These are phyloP conservation scores for Eremophila alpestris DNA, from an alignment of 2,797 vertebrate species.

Conservation along the genomic window DNA sequence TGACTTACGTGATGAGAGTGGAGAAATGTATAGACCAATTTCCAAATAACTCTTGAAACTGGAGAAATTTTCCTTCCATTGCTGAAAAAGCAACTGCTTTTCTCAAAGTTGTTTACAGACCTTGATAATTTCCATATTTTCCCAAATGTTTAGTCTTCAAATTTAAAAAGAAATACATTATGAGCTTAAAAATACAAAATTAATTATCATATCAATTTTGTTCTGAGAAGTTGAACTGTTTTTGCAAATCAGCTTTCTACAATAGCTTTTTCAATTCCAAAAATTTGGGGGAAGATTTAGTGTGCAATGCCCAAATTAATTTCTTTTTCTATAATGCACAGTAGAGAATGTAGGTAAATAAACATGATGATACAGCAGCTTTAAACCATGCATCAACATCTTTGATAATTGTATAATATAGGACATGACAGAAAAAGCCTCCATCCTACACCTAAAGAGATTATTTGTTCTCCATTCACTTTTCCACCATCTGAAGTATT, in stretches of 20 bases:
- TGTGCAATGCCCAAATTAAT: background rate
- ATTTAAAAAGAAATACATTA: conserved; percentile 12
- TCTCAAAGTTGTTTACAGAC: conserved; percentile 86
- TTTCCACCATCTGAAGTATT: background rate
- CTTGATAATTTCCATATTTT: conserved; percentile 87
- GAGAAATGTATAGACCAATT: background rate
- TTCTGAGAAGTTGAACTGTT: background rate
- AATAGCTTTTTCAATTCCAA: background rate
- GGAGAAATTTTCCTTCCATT: conserved; percentile 72
- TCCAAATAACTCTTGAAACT: conserved; percentile 76
- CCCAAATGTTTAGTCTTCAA: conserved; percentile 82
- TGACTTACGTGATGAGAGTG: background rate
- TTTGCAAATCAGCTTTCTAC: background rate
- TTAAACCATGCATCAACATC: background rate
- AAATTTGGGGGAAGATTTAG: background rate
- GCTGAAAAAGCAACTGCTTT: conserved; percentile 76
- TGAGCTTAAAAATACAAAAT: background rate
- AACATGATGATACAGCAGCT: background rate
- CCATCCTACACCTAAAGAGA: background rate
- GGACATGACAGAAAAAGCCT: background rate
- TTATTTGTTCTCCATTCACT: background rate
- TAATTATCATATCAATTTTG: background rate
- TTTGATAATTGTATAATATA: background rate
- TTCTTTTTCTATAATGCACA: background rate
- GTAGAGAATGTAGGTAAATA: background rate